Percentiles rank a stretch among this genome's conserved stretches.
Conservation (phyloP, 2,113 vertebrate species). For the Hemichromis elongatus region DNA sequence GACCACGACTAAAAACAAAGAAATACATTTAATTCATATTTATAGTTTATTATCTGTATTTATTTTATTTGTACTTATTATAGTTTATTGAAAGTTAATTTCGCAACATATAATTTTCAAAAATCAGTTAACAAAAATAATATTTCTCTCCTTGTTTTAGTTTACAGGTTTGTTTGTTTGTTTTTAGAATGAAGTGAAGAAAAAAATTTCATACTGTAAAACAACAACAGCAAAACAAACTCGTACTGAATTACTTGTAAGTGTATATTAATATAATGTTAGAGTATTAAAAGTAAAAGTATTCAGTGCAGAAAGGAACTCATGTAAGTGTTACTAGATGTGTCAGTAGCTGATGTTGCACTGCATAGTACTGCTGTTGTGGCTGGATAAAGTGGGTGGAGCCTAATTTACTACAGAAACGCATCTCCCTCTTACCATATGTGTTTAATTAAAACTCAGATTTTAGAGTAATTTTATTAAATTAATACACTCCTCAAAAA, state of each 20-base stretch:
- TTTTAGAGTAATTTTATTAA: neutral
- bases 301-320: neutral
- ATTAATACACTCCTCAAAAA: neutral
- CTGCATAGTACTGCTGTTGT: neutral
- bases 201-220: neutral
- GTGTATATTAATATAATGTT: neutral
- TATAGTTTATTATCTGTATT: neutral
- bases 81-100: too few species aligned
- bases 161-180: neutral
- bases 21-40: neutral
- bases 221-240: neutral
- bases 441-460: neutral
- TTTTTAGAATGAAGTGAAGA: neutral
- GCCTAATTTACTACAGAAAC: neutral
- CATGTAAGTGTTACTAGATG: neutral
- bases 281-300: neutral
- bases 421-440: neutral
- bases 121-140: too few species aligned
- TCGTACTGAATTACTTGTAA: neutral
- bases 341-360: neutral
- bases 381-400: neutral
- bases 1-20: neutral
- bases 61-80: too few species aligned
- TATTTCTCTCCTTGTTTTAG: neutral
- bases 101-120: too few species aligned